Evolutionary conservation across 2,797 vertebrate species (phyloP).

Genomic region (Intellagama lesueurii): DNA sequence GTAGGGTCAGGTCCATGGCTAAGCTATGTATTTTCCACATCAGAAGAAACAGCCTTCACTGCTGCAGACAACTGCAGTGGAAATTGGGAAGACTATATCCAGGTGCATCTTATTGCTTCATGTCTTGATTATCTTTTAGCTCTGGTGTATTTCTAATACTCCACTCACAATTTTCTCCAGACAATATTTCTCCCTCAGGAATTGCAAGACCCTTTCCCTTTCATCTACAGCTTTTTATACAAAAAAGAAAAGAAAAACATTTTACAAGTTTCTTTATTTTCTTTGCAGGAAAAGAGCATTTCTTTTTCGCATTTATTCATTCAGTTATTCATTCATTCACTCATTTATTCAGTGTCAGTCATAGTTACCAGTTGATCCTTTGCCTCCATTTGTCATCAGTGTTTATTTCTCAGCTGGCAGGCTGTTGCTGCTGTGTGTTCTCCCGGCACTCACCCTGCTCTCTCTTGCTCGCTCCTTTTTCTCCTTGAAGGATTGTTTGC

Average conservation of each 20-base stretch:
- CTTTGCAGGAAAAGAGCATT: background rate
- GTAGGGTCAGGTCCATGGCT: too few species aligned
- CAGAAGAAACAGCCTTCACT: too few species aligned
- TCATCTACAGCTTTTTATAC: background rate
- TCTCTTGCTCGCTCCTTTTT: background rate
- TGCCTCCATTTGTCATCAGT: conserved; percentile 11
- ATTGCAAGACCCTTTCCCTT: background rate
- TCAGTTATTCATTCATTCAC: too few species aligned
- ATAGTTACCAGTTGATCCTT: background rate
- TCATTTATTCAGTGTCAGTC: conserved; percentile 21
- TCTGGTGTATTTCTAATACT: background rate
- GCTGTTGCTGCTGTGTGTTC: background rate
- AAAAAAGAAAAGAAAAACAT: background rate
- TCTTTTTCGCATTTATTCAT: background rate
- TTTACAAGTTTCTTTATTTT: background rate
- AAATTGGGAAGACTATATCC: background rate
- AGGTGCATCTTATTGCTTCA: background rate
- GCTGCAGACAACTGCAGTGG: background rate
- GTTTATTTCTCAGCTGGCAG: conserved; percentile 10
- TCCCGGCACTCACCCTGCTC: too few species aligned
- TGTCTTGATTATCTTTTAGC: background rate
- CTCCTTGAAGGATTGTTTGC: conserved; percentile 4
- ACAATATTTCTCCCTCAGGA: background rate
- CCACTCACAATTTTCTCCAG: background rate
- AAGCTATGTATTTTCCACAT: too few species aligned